Base-by-base conservation (phyloP, 2,888 invertebrate species). In the Nemurella pictetii region DNA sequence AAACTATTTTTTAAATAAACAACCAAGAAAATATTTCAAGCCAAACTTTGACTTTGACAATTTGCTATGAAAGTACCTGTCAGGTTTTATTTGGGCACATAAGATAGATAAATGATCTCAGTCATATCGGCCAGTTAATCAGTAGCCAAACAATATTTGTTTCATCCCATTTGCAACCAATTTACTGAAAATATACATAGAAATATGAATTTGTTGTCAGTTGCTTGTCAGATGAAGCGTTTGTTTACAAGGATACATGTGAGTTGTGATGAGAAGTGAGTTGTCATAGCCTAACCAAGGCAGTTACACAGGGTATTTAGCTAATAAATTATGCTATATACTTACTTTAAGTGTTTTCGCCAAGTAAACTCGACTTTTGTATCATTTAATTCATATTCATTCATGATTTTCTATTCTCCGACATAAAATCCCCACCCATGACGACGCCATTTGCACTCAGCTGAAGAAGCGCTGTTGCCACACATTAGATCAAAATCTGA, bases 371-470 rank as follows among this genome's bases (percentile, higher is more conserved):
- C 35, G 36, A 83, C 83, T 86, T 86, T 85, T 81, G 32, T 32
- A 72, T n/a, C 20, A 82, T 29, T 74, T 85, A 83, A 85, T 81
- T 83, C 78, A 88, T 88, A 89, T 91, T 91, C 90, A 91, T 90
- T 91, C 91, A 91, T 91, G 89, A 90, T 90, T 90, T 90, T 89
- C 87, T 87, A 88, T 89, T 89, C 88, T 89, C 88, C 89, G 89
- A 89, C 90, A 89, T 89, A 89, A 89, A 89, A 89, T 89, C 89
- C 90, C 90, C 90, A 90, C 89, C 90, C 89, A 88, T 88, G 85
- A 89, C 88, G 91, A 91, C 91, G 91, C 91, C 91, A 91, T 91
- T 91, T 91, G 89, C 90, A 90, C 89, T 89, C 89, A 89, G 90
- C 90, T 88, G 87, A 87, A 87, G 87, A 78, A 35, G 28, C 55